Conservation (phyloP, 1,140 invertebrate species). For the Drosophila lini region DNA sequence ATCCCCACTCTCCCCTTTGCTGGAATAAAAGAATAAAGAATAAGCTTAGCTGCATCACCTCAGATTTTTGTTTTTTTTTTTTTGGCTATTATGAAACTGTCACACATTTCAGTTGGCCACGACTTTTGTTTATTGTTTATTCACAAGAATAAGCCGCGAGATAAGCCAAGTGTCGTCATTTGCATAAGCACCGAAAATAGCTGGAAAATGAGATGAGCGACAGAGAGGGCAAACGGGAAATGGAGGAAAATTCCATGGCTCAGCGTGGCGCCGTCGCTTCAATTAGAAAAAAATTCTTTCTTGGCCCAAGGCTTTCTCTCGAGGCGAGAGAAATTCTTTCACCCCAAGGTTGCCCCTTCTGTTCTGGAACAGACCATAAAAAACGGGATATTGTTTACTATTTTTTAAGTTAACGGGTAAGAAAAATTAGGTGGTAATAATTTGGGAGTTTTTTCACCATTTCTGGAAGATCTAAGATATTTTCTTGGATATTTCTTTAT, state of each 20-base stretch:
- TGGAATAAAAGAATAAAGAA: conserved; percentile 16
- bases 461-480: too few species aligned
- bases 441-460: too few species aligned
- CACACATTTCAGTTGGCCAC: conserved; percentile 65
- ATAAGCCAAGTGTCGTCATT: conserved; percentile 63
- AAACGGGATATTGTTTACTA: conserved; percentile 12
- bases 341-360: conserved; percentile 12
- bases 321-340: conserved; percentile 32
- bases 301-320: conserved; percentile 59
- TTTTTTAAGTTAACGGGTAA: background rate
- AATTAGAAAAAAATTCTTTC: conserved; percentile 61
- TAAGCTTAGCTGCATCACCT: conserved; percentile 17
- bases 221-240: conserved; percentile 13
- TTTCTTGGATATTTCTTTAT: too few species aligned
- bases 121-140: conserved; percentile 64
- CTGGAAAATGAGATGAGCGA: conserved; percentile 16
- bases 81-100: conserved; percentile 74
- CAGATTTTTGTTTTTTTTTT: conserved; percentile 4
- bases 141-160: conserved; percentile 39
- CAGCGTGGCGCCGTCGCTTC: conserved; percentile 70
- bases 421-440: background rate
- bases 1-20: conserved; percentile 14
- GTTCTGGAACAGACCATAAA: conserved; percentile 8
- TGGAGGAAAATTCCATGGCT: conserved; percentile 50
- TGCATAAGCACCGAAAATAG: conserved; percentile 53